These are phyloP conservation scores for Noctua pronuba DNA, from an alignment of 2,888 invertebrate genomes.

Conservation along the genomic window DNA sequence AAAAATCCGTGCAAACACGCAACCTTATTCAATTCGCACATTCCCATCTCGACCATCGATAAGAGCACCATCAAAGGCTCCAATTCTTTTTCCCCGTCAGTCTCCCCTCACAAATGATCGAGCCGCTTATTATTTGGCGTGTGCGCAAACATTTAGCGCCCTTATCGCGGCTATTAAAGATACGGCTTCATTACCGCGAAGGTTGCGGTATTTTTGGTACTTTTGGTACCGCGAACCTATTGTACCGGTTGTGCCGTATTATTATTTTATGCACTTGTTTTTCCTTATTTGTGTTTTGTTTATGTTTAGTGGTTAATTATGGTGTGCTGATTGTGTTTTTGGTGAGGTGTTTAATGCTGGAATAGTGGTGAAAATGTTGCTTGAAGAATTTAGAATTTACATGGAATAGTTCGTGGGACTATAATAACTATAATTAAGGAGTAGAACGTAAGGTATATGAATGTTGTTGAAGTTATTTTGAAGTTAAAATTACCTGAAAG, in stretches of 20 bases:
- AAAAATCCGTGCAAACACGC: slow-evolving; percentile 63
- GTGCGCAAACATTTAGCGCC: slow-evolving; percentile 89
- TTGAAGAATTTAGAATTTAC: background rate
- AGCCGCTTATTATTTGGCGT: slow-evolving; percentile 90
- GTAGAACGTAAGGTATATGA: background rate
- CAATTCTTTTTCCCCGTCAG: slow-evolving; percentile 80
- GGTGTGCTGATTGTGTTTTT: slow-evolving; percentile 43
- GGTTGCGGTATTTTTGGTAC: slow-evolving; percentile 56
- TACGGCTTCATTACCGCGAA: slow-evolving; percentile 88
- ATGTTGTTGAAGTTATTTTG: background rate
- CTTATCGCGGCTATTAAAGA: slow-evolving; percentile 89
- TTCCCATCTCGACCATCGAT: slow-evolving; percentile 81
- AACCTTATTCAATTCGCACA: slow-evolving; percentile 82
- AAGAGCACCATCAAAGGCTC: slow-evolving; percentile 76
- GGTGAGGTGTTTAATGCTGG: slow-evolving; percentile 12
- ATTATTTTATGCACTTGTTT: slow-evolving; percentile 65
- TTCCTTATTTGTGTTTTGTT: slow-evolving; percentile 63
- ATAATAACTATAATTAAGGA: background rate
- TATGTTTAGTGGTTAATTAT: slow-evolving; percentile 56
- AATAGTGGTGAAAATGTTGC: background rate
- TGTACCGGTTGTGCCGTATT: slow-evolving; percentile 58
- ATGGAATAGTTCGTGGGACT: background rate
- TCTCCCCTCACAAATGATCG: slow-evolving; percentile 88
- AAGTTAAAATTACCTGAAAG: background rate
- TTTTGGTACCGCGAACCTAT: slow-evolving; percentile 56